Evolutionary conservation across 1,140 invertebrate genomes (phyloP), one percentile per base, ranked within the genome.

Genomic region (Coelopa frigida): DNA sequence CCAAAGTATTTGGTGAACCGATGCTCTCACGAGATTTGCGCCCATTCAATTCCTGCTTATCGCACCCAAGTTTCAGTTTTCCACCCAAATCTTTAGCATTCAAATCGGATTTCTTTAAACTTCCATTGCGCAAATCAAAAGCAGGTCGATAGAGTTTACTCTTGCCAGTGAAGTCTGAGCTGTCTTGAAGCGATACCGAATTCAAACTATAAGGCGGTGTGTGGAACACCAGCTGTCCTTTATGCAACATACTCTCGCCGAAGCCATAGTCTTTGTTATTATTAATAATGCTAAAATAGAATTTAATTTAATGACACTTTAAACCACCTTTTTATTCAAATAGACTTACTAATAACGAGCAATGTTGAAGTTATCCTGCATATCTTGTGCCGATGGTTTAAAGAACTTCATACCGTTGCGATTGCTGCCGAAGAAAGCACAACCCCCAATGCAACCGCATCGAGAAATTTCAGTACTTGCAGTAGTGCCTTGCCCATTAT

Each of bases 361-460:
- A 43, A 90, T 79, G 55, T 92, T 92, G 21, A 85, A 78, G 3
- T 88, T 87, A 57, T 92, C 87, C 37, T 78, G 76, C 35, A 87
- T 71, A 72, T 93, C 89, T 38, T 82, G 79, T 20, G 79, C 76
- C 54, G 77, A 84, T 0, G 89, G 88, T 59, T 90, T 88, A 47
- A 96, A 90, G 66, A 96, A 94, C 53, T 80, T 81, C 15, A 80
- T 67, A 1, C 93, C 92, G 67, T 94, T 94, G 55, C 75, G 75
- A 66, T 92, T 93, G 35, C 77, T 84, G 4, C 93, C 94, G 70
- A 98, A 98, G 72, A 99, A 99, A 12, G 75, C 73, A 63, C 91
- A 97, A 1, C 93, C 93, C 3, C 95, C 95, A 32, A 89, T 84
- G 72, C 96, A 99, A 1, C 93, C 94, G 70, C 96, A 98, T 53